Base-by-base conservation (phyloP, 2,113 vertebrate genomes). In the Martes martes region DNA sequence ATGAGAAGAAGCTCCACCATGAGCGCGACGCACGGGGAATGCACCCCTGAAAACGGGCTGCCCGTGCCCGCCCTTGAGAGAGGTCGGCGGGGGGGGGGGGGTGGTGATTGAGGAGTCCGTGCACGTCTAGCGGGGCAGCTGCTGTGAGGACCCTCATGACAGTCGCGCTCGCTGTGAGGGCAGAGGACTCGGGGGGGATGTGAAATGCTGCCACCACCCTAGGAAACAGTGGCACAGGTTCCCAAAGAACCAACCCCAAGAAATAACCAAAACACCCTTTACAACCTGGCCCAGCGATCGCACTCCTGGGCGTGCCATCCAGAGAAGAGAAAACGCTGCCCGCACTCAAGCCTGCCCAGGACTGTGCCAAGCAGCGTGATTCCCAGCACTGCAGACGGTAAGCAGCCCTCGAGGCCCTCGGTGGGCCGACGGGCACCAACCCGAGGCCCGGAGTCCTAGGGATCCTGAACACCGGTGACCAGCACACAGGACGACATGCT, bases 381-480 rank as follows among this genome's bases (percentile, higher is more conserved):
- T 2, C 31, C 16, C 39, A 1, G 21, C 1, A 16, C 31, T 7
- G 11, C 31, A 1, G 8, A 15, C 23, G 36, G 31, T 4, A 9
- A 21, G 39, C 21, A 11, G 3, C 18, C 76, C 52, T 14, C 6
- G 1, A 0, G 13, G 16, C 42, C 65, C 13, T 50, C 6, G 8
- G 63, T 0, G 1, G 47, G 28, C 1, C 1, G 8, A 0, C 0
- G 0, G 47, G 0, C 11, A 6, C 5, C 18, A 0, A 14, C 71
- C 6, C 4, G 31, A 21, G 50, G 7, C 78, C 31, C 0, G 1
- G 21, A 0, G 1, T 7, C 23, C 1, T 9, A 19, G 55, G 39
- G 15, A 6, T 14, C 1, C 10, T 1, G 16, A 18, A 21, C 57
- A 4, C 0, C 1, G 0, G 8, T 7, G n/a, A n/a, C 19, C 4